Conservation (phyloP, 2,888 invertebrate species). For the Tolmerus cingulatus region DNA sequence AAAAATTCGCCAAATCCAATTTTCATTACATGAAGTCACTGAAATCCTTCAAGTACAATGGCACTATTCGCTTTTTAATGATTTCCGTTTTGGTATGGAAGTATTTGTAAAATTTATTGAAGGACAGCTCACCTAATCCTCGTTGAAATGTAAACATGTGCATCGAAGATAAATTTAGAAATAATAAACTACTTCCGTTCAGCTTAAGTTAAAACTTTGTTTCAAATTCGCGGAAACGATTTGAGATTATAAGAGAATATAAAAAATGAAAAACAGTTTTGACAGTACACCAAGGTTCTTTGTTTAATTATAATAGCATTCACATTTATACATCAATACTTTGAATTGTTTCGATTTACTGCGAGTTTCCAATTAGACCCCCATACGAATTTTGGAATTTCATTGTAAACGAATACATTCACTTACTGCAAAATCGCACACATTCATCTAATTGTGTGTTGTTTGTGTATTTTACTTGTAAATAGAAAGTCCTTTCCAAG, state of each 20-base stretch:
- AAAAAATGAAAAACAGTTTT: background rate
- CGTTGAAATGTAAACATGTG: background rate
- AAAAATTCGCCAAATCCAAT: background rate
- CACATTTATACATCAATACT: background rate
- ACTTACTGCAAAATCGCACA: slow-evolving; percentile 37
- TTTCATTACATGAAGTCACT: background rate
- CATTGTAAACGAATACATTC: background rate
- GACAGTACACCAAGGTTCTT: background rate
- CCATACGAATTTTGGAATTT: slow-evolving; percentile 8
- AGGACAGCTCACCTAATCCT: background rate
- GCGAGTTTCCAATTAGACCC: slow-evolving; percentile 30
- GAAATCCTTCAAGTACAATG: background rate
- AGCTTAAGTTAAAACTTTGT: background rate
- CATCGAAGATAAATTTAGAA: background rate
- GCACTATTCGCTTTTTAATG: background rate
- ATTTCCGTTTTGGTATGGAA: background rate
- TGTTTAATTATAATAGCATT: background rate
- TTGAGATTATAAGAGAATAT: background rate
- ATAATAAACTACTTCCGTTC: background rate
- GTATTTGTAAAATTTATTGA: background rate
- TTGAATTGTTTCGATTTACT: background rate
- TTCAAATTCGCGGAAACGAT: background rate
- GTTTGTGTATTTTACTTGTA: slow-evolving; percentile 44
- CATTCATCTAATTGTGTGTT: slow-evolving; percentile 46
- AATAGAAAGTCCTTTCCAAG: background rate